Base-by-base conservation (phyloP, 2,888 invertebrate species). In the Polylopha cassiicola region DNA sequence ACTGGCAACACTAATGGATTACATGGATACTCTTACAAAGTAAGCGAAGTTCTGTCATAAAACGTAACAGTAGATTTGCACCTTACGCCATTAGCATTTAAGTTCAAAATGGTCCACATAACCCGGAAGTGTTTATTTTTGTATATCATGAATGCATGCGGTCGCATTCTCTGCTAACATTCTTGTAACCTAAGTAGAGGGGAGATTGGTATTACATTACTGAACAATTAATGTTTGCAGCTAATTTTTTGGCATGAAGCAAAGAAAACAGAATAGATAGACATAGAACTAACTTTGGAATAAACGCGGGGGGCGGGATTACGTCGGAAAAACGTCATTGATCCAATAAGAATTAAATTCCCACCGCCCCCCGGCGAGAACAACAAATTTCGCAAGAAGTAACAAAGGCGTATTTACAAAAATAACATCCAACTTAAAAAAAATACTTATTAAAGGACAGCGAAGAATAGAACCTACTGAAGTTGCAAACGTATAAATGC, bases 171-270 rank as follows among this genome's bases (percentile, higher is more conserved):
- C 63, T 61, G 66, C 65, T 61, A 63, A 55, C 71, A 71, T 64
- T 58, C 47, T 46, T 58, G 55, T 73, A 79, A 78, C 76, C 72
- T 79, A 78, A 79, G 79, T 69, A 66, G 67, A 78, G 71, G 66
- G 60, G 61, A 70, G 63, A 70, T 61, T 71, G 69, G 64, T 71
- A 73, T 70, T 70, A 73, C 62, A 67, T 72, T 73, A 76, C 66
- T 66, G 73, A 76, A 72, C 72, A 70, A 66, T 70, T 74, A 70
- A 61, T 64, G 65, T 73, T 68, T 73, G 73, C 73, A 73, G 72
- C 73, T 65, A 78, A 74, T 63, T 82, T 81, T 85, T 85, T 85
- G 84, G 84, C 81, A 81, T 85, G 68, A 82, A 84, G 82, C 81
- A 81, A 79, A 70, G 72, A 68, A 72, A 61, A 70, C 61, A 71